Evolutionary conservation across 2,888 invertebrate genomes (phyloP).

Genomic region (Polylopha cassiicola): DNA sequence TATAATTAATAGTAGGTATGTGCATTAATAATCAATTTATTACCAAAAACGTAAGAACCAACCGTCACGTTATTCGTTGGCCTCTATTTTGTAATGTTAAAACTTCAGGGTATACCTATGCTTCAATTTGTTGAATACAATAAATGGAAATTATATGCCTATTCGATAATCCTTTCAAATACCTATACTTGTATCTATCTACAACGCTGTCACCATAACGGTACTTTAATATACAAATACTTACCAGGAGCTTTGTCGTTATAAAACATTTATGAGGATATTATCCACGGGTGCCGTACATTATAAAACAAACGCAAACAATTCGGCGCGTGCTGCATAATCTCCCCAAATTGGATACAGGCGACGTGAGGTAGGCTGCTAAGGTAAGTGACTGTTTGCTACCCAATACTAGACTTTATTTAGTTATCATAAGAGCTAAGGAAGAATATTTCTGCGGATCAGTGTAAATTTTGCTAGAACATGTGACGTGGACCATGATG

Average conservation of each 20-base stretch:
- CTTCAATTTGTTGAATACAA: no score
- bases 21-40: no score
- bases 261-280: conserved; percentile 62
- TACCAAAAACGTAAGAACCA: no score
- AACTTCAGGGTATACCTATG: no score
- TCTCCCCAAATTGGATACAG: conserved; percentile 57
- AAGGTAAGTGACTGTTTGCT: background rate
- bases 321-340: conserved; percentile 57
- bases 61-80: no score
- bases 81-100: no score
- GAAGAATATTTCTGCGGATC: background rate
- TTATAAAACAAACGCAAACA: conserved; percentile 56
- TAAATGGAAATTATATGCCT: no score
- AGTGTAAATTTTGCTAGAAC: conserved; percentile 6
- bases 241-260: conserved; percentile 41
- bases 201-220: conserved; percentile 35
- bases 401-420: background rate
- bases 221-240: conserved; percentile 59
- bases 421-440: background rate
- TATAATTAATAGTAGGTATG: no score
- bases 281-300: conserved; percentile 47
- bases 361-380: conserved; percentile 29
- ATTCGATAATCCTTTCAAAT: no score
- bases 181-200: no score
- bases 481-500: conserved; percentile 4